phyloP scores from a whole-genome alignment of 1,140 invertebrate genomes.

The Artemia franciscana region DNA sequence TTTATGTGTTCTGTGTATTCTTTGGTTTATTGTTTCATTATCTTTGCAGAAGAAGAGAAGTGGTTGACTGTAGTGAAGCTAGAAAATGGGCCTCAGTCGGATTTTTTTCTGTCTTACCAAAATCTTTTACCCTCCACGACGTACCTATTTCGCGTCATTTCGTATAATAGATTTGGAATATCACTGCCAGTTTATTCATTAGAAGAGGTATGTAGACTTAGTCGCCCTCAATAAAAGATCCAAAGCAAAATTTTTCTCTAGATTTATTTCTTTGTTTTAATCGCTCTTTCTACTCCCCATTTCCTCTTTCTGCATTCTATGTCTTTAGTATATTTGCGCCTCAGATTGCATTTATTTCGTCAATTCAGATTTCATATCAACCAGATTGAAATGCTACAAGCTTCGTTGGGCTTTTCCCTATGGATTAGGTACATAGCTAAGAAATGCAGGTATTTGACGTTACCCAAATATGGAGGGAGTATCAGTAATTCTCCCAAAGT shows the following conservation, averaged over 20 bases:
- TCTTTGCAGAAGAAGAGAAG: conserved; percentile 48
- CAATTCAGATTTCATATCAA: not conserved
- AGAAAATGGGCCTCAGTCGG: conserved; percentile 52
- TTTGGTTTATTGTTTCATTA: too few species aligned
- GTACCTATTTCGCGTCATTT: conserved; percentile 77
- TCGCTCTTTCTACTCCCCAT: too few species aligned
- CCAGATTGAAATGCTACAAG: not conserved
- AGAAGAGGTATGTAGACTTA: conserved; percentile 31
- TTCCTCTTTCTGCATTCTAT: too few species aligned
- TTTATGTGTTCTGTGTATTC: too few species aligned
- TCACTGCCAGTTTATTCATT: conserved; percentile 67
- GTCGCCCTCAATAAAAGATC: not conserved
- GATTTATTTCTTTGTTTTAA: too few species aligned
- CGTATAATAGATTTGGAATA: conserved; percentile 78
- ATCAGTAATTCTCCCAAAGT: too few species aligned
- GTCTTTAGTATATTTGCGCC: too few species aligned
- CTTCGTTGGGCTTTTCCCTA: too few species aligned
- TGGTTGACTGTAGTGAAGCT: conserved; percentile 67
- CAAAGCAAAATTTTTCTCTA: not conserved
- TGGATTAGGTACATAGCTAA: too few species aligned
- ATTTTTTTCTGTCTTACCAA: conserved; percentile 66
- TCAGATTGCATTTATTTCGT: too few species aligned
- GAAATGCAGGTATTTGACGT: too few species aligned
- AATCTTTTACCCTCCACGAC: conserved; percentile 66
- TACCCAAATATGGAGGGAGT: too few species aligned